Base-by-base conservation (phyloP, 2,888 invertebrate genomes). In the Geotrupes spiniger region DNA sequence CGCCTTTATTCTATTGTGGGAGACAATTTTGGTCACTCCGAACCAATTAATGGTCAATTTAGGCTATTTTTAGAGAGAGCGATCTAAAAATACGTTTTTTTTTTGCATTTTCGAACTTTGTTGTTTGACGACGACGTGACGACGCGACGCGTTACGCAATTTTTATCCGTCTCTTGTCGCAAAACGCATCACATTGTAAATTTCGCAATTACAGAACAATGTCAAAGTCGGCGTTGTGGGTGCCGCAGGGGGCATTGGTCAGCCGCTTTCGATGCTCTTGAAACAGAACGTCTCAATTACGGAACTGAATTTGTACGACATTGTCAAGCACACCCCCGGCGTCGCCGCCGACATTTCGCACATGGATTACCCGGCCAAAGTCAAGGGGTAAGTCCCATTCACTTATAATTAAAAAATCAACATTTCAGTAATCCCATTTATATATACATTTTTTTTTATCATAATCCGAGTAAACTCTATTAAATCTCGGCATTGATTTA, bases 261-360 rank as follows among this genome's bases (percentile, higher is more conserved):
- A 99, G 75, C 97, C 98, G 6, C 74, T 99, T 63, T 88, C 95
- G 6, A 79, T 99, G 54, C 80, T 99, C 36, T 76, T 98, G 60
- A 98, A 98, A 76, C 84, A 87, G 63, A 93, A 92, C 66, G 89
- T 92, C 9, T 74, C 92, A 57, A 84, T 99, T 38, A 84, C 84
- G 25, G 83, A 89, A 63, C 78, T 99, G 60, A 83, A 91, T 0
- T 77, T 98, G 21, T 99, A 91, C 69, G 99, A 99, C 77, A 87
- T 99, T 67, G 93, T 93, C 27, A 50, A 50, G 17, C 85, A 91
- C 71, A 96, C 97, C 27, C 92, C 92, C 36, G 98, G 98, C 53
- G 97, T 99, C 9, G 96, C 93, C 42, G 94, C 93, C 47, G 98
- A 99, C 80, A 82, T 99, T 29, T 94, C 95, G 25, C 98, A 99